phyloP scores from a whole-genome alignment of 2,888 invertebrate genomes.

The Aproaerema taeniolella region DNA sequence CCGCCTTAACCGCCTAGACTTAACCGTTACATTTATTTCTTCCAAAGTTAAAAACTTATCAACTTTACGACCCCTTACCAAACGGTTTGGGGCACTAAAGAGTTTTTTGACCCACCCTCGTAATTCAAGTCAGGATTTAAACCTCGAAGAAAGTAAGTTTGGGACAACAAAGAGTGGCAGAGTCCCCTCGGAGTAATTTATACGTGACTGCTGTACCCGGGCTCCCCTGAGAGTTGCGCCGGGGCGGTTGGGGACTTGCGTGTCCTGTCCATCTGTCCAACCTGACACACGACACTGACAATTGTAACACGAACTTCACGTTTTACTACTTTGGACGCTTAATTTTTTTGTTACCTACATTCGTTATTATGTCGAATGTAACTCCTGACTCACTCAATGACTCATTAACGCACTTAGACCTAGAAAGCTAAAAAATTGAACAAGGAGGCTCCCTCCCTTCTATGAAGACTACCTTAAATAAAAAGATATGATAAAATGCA shows the following conservation, averaged over 20 bases:
- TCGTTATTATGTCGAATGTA: no score
- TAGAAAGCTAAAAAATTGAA: no score
- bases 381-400: no score
- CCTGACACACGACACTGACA: slow-evolving; percentile 26
- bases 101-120: slow-evolving; percentile 54
- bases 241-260: no score
- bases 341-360: no score
- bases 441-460: no score
- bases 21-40: no score
- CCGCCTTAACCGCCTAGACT: no score
- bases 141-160: slow-evolving; percentile 66
- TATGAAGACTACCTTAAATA: no score
- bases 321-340: slow-evolving; percentile 1
- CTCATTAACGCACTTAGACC: no score
- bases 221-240: slow-evolving; percentile 23
- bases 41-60: background rate
- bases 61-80: background rate
- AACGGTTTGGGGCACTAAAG: slow-evolving; percentile 6
- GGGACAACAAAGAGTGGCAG: slow-evolving; percentile 62
- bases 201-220: slow-evolving; percentile 64
- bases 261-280: slow-evolving; percentile 36
- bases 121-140: slow-evolving; percentile 71
- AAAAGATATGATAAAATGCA: no score
- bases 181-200: slow-evolving; percentile 67
- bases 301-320: slow-evolving; percentile 37